Evolutionary conservation across 2,888 invertebrate species (phyloP), one percentile per base, ranked within the genome.

Genomic region (Eupithecia insigniata): DNA sequence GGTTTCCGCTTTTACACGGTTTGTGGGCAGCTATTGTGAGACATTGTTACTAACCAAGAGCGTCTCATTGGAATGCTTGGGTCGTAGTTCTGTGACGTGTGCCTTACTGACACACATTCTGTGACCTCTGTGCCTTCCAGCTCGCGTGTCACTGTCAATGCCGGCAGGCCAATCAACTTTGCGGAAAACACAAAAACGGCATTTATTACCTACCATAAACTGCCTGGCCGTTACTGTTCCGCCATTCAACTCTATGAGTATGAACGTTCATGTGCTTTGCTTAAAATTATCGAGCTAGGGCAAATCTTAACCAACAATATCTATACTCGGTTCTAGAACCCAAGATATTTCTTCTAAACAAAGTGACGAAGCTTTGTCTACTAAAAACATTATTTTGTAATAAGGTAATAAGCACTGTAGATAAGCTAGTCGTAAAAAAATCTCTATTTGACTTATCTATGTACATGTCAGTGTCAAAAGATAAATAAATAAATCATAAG

Each of bases 1-100:
- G 89, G 90, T 92, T 92, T 93, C 92, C 92, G 90, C 92, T 92
- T 92, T 93, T 93, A 91, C 90, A 92, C 89, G 90, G 92, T 92
- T 90, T 93, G 93, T 89, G 92, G 91, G 87, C 81, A 82, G 80
- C 71, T 73, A 70, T 69, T 66, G 79, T 85, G 81, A 87, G 88
- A 85, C 87, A 91, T 92, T 92, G 91, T 91, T 89, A 90, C 89
- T 87, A 87, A 82, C 84, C 85, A 86, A 87, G 84, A 89, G 84
- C 89, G 87, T 89, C 86, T 86, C 90, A 89, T 87, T 87, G 85
- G 85, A 87, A 89, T 86, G 85, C 84, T 82, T 82, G 82, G 84
- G 82, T 80, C 81, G 81, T 72, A 34, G 67, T 69, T 58, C 73
- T 72, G 70, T 66, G 71, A 68, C 88, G 88, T 89, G 87, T 87